These are phyloP conservation scores for Rhingia campestris DNA, from an alignment of 2,888 invertebrate genomes.

Conservation along the genomic window DNA sequence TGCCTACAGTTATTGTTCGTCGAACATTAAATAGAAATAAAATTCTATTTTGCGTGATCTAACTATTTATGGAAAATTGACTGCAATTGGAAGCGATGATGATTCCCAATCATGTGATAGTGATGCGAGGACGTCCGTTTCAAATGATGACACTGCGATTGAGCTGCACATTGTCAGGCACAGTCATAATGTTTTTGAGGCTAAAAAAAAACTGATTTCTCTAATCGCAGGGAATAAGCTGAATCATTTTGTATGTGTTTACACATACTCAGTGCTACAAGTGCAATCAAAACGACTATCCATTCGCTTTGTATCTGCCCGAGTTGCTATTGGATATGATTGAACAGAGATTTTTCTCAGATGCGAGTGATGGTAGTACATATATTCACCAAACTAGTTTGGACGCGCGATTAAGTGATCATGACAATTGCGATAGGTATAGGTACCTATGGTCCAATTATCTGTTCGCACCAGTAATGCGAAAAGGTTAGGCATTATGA, in stretches of 20 bases:
- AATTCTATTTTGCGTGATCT: slow-evolving; percentile 23
- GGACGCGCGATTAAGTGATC: slow-evolving; percentile 36
- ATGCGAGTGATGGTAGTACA: slow-evolving; percentile 12
- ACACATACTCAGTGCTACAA: background rate
- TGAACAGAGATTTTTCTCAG: slow-evolving; percentile 26
- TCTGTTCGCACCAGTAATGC: background rate
- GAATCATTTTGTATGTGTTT: slow-evolving; percentile 24
- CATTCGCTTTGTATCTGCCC: slow-evolving; percentile 8
- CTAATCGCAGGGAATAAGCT: slow-evolving; percentile 16
- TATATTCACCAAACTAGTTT: slow-evolving; percentile 37
- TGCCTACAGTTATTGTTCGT: slow-evolving; percentile 63
- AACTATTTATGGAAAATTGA: slow-evolving; percentile 68
- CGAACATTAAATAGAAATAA: slow-evolving; percentile 12
- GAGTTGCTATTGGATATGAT: slow-evolving; percentile 2
- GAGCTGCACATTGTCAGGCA: background rate
- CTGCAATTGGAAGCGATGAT: slow-evolving; percentile 38
- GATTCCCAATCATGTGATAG: slow-evolving; percentile 16
- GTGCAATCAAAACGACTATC: slow-evolving; percentile 20
- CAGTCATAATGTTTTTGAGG: slow-evolving; percentile 7
- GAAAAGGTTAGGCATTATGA: slow-evolving; percentile 48
- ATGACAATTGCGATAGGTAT: slow-evolving; percentile 34
- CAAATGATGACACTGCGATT: slow-evolving; percentile 36
- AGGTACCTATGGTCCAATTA: slow-evolving; percentile 4
- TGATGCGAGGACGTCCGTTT: slow-evolving; percentile 49
- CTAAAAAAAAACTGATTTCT: slow-evolving; percentile 19